These are phyloP conservation scores for Catajapyx aquilonaris DNA, from an alignment of 1,140 invertebrate species.

Conservation along the genomic window DNA sequence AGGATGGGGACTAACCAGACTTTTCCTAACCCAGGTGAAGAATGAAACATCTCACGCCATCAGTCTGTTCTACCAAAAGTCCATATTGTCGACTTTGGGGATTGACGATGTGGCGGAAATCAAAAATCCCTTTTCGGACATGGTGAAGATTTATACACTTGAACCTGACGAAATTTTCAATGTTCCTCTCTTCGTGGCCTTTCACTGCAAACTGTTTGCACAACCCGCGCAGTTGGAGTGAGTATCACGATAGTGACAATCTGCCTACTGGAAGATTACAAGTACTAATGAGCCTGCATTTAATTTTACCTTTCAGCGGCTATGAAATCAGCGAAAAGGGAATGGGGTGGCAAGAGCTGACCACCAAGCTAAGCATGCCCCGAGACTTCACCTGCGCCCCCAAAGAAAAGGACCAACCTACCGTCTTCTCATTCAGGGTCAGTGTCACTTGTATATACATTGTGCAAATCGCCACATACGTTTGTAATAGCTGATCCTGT, in stretches of 20 bases:
- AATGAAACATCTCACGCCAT: constrained; percentile 57
- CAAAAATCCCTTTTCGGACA: constrained; percentile 53
- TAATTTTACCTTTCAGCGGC: constrained; percentile 23
- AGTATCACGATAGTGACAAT: constrained; percentile 16
- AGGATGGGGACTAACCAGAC: constrained; percentile 2
- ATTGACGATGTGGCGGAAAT: constrained; percentile 34
- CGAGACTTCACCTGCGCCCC: constrained; percentile 37
- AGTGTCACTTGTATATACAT: constrained; percentile 11
- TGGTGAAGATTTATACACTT: constrained; percentile 43
- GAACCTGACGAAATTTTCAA: constrained; percentile 49
- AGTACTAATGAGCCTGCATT: constrained; percentile 3
- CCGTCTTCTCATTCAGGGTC: constrained; percentile 39
- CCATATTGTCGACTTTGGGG: constrained; percentile 37
- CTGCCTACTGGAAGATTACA: constrained; percentile 2
- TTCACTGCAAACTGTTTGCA: constrained; percentile 52
- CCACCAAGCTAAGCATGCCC: constrained; percentile 32
- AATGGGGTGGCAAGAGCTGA: constrained; percentile 62
- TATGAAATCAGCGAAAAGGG: constrained; percentile 43
- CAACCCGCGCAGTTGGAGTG: constrained; percentile 50
- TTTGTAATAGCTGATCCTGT: no score
- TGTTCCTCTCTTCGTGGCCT: constrained; percentile 54
- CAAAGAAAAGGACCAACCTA: constrained; percentile 28
- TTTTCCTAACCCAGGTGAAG: constrained; percentile 31
- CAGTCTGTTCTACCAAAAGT: constrained; percentile 47
- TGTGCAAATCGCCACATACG: no score